Evolutionary conservation across 2,888 invertebrate species (phyloP), one percentile per base, ranked within the genome.

Genomic region (Dryocosmus kuriphilus): DNA sequence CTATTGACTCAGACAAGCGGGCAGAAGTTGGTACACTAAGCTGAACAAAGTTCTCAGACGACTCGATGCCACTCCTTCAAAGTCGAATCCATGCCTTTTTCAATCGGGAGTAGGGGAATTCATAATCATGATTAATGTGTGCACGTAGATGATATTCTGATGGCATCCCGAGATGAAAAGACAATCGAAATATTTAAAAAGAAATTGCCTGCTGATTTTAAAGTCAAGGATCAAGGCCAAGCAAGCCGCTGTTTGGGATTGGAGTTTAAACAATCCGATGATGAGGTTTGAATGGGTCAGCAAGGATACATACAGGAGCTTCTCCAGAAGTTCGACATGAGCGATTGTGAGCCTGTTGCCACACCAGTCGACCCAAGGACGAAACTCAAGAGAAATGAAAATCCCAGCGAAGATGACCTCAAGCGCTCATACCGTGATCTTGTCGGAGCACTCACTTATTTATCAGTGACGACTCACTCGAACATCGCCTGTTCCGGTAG

Each of bases 141-240:
- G n/a, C n/a, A 86, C 71, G 86, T 87, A 4, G 84, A 88, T 57
- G 86, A 87, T 51, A 83, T 87, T 27, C 35, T 87, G 9, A 73
- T 86, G 16, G 77, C 77, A 9, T 85, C 82, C 9, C 77, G 74
- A 24, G 71, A 82, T 79, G 6, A 32, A 19, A 41, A 73, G n/a
- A 75, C 61, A 22, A 79, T 84, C 22, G 60, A 75, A 11, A 32
- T 61, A 61, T 41, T 83, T 3, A 75, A 74, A 30, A 75, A 71
- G 51, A 19, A 55, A 75, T 76, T 79, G 35, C 79, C 79, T 38
- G 75, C 63, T 38, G 71, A 76, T 74, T 84, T n/a, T n/a, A n/a
- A n/a, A n/a, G n/a, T n/a, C n/a, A n/a, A n/a, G n/a, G n/a, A n/a
- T n/a, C n/a, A n/a, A n/a, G n/a, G n/a, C n/a, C n/a, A n/a, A n/a